Conservation (phyloP, 1,140 invertebrate species). For the Brachionus angularis region DNA sequence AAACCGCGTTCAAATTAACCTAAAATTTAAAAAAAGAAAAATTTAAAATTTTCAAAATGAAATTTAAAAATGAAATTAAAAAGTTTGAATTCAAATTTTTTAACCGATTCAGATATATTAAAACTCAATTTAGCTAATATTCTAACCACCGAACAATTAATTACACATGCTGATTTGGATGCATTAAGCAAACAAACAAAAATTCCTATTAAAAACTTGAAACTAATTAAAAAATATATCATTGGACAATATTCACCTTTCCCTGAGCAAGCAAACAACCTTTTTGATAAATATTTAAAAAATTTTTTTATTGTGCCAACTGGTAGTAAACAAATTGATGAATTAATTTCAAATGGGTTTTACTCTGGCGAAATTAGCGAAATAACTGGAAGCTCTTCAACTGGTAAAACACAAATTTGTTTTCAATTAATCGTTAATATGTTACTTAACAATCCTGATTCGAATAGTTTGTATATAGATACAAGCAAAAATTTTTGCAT, state of each 20-base stretch:
- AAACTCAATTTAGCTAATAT: constrained; percentile 39
- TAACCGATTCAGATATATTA: background rate
- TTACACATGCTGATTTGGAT: constrained; percentile 17
- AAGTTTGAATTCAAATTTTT: constrained; percentile 25
- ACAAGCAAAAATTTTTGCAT: constrained; percentile 31
- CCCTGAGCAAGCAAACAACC: constrained; percentile 20
- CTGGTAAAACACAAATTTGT: constrained; percentile 28
- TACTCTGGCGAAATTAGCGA: constrained; percentile 34
- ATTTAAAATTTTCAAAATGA: no score
- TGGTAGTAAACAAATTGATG: constrained; percentile 5
- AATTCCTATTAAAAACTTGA: constrained; percentile 15
- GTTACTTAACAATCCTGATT: background rate
- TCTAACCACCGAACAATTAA: constrained; percentile 37
- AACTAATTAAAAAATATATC: constrained; percentile 36
- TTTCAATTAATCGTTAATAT: constrained; percentile 22
- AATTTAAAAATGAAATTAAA: constrained; percentile 42
- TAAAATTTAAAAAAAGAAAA: no score
- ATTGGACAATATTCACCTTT: constrained; percentile 42
- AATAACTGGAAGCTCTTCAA: constrained; percentile 1
- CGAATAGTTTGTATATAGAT: constrained; percentile 11
- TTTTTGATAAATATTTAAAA: constrained; percentile 35
- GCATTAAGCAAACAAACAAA: constrained; percentile 3
- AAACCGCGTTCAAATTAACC: no score
- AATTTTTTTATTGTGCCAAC: constrained; percentile 34
- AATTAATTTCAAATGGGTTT: constrained; percentile 29